phyloP scores from a whole-genome alignment of 2,888 invertebrate species.

The Idaea dimidiata region DNA sequence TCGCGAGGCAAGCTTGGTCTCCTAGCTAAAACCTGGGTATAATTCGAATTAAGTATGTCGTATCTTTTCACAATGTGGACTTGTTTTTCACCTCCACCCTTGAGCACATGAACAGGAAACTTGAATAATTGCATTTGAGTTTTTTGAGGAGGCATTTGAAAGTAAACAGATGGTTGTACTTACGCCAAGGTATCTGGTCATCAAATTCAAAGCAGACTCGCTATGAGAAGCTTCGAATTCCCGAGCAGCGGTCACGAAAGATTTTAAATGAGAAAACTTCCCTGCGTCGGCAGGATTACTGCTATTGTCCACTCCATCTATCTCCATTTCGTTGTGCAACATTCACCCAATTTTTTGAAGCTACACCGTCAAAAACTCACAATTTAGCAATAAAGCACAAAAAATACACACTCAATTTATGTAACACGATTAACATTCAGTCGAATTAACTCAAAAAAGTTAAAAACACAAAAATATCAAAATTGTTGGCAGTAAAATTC shows the following conservation, averaged over 20 bases:
- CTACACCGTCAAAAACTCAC: not conserved
- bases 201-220: conserved; percentile 72
- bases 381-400: not conserved
- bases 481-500: conserved; percentile 40
- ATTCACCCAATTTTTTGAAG: conserved; percentile 10
- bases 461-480: conserved; percentile 24
- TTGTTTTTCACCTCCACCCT: not conserved
- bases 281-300: conserved; percentile 56
- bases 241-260: conserved; percentile 75
- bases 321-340: conserved; percentile 55
- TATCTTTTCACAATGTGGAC: not conserved
- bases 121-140: no score
- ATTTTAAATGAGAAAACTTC: conserved; percentile 73
- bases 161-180: no score
- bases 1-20: no score
- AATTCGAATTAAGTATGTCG: not conserved
- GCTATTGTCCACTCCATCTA: conserved; percentile 58
- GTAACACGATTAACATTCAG: conserved; percentile 1
- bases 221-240: conserved; percentile 77
- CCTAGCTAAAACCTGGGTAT: not conserved
- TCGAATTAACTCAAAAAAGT: conserved; percentile 5
- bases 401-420: not conserved
- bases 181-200: conserved; percentile 78
- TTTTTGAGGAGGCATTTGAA: no score
- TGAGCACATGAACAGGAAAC: no score